Base-by-base conservation (phyloP, 1,140 invertebrate species). In the Plodia interpunctella region DNA sequence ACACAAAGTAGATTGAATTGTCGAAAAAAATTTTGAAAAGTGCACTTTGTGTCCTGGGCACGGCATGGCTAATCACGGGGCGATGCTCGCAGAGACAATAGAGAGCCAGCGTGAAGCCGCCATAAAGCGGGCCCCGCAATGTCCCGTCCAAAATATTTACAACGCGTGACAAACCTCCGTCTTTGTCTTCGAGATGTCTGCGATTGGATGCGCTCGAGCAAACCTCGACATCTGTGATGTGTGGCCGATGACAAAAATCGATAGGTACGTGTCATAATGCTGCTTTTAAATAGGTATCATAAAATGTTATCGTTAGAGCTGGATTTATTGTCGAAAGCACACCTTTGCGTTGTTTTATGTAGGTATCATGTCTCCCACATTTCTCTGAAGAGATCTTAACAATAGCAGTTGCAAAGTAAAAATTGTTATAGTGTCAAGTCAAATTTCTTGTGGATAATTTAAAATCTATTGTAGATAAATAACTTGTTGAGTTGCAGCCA, bases 61-160 rank as follows among this genome's bases (percentile, higher is more conserved):
- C 66, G 60, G 78, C 80, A 78, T 83, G 63, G 66, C 79, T 72
- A 87, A 87, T 87, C 72, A 74, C 20, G 44, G 59, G 65, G 58
- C 20, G 54, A 51, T 28, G 57, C 5, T 44, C 38, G 13, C 38
- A 5, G 59, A 81, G 74, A 84, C 82, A 85, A 87, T 83, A 63
- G 66, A 21, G 50, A 68, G 62, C 69, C 72, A 74, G 73, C 75
- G 78, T 77, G 80, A 87, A 83, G 83, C 76, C 65, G 66, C 69
- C 83, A 76, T 85, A 86, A 88, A 85, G 74, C 70, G 70, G 74
- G 68, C 54, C n/a, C 72, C 70, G 75, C 80, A 76, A 80, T 82
- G 65, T 71, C 60, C 72, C 65, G 79, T 85, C 85, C 82, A 87
- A 88, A 88, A 88, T 88, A 88, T 88, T 88, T 87, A 88, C 83